Conservation (phyloP, 1,140 invertebrate genomes). For the Bombus balteatus region DNA sequence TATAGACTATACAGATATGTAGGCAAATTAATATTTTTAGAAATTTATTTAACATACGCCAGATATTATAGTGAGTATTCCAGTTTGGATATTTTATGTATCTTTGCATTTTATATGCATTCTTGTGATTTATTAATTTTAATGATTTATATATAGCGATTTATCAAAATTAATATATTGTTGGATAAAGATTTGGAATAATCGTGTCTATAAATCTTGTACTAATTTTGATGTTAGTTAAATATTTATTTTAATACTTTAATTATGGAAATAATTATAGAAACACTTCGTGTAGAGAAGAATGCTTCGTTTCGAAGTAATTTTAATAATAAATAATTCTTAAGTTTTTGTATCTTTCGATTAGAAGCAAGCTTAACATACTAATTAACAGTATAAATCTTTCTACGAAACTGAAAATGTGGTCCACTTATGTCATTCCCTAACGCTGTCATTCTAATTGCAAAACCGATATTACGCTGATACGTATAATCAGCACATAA, state of each 20-base stretch:
- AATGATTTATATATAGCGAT: not conserved
- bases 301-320: not conserved
- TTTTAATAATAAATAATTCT: not conserved
- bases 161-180: not conserved
- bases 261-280: no score
- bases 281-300: no score
- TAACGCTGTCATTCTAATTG: not conserved
- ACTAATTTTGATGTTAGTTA: no score
- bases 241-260: no score
- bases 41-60: no score
- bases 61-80: no score
- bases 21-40: no score
- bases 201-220: no score
- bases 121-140: no score
- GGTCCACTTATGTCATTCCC: not conserved
- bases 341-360: not conserved
- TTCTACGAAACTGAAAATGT: not conserved
- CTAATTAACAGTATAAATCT: not conserved
- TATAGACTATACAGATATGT: no score
- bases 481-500: not conserved
- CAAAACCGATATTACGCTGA: constrained; percentile 6
- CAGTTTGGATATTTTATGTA: no score
- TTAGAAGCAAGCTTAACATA: not conserved
- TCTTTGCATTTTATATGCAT: no score
- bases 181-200: not conserved